Base-by-base conservation (phyloP, 2,797 vertebrate genomes). In the Oreortyx pictus region DNA sequence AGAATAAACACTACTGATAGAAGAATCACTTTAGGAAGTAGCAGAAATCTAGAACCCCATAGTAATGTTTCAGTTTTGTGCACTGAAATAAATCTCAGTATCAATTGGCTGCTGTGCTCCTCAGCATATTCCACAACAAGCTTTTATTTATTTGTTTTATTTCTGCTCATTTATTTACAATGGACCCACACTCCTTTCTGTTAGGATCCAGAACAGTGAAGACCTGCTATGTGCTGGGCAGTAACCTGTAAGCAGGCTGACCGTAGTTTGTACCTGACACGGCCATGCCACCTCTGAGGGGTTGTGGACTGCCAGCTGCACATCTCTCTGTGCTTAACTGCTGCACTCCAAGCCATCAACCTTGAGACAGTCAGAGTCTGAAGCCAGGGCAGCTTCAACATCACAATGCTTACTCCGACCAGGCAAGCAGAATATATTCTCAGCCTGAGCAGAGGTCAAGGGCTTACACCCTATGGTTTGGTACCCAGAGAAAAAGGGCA, bases 171-270 rank as follows among this genome's bases (percentile, higher is more conserved):
- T 52, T 47, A 5, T 75, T 89, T 60, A 43, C 7, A 43, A 5
- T 2, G 37, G 27, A 33, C 71, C n/a, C 24, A 64, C 33, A 43
- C 60, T 54, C 8, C 4, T 44, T 61, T 23, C 70, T 39, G 15
- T 18, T 15, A 29, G 19, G 43, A n/a, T 9, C 27, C 23, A 35
- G 49, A 73, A 68, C 7, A 67, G 18, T 6, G 25, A 65, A 82
- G 49, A 50, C 6, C 10, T 23, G 7, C 5, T n/a, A 31, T 1
- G 0, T 0, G 5, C 52, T 50, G 35, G 35, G 57, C 46, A 72
- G 29, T 9, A 35, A 47, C 10, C 23, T 6, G 29, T n/a, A 37
- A 70, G 73, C 7, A 35, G 49, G 27, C 19, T 33, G 18, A 50
- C 25, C 49, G 14, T 11, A 41, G 65, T 10, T 44, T 7, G 4